Percentiles rank a stretch among this genome's conserved stretches.
Evolutionary conservation across 2,797 vertebrate genomes (phyloP).

Genomic region (Cirrhinus molitorella): DNA sequence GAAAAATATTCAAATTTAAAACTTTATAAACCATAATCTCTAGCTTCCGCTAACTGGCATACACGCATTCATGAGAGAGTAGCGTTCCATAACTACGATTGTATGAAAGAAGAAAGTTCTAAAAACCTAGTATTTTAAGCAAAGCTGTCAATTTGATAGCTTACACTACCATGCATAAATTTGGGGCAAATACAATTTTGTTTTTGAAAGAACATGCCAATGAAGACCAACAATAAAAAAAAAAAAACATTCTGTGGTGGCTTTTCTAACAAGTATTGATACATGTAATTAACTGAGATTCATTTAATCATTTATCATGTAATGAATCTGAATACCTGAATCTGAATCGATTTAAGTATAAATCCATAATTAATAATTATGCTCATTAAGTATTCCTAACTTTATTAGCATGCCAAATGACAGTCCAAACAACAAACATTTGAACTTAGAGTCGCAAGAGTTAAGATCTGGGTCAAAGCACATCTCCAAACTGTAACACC

Average conservation of each 20-base stretch:
- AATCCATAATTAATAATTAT: neutral
- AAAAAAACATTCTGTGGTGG: too few species aligned
- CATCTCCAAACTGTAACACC: neutral
- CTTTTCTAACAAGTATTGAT: neutral
- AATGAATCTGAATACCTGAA: neutral
- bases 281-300: neutral
- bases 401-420: conserved; percentile 18
- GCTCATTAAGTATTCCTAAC: neutral
- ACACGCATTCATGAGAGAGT: too few species aligned
- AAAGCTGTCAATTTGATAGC: neutral
- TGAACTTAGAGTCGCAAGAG: neutral
- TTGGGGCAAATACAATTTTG: too few species aligned
- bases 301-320: neutral
- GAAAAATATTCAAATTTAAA: too few species aligned
- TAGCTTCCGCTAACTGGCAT: too few species aligned
- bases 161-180: neutral
- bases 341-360: neutral
- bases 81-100: too few species aligned
- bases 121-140: too few species aligned
- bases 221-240: neutral
- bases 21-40: too few species aligned
- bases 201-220: neutral
- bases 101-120: too few species aligned
- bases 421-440: neutral
- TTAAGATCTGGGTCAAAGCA: neutral